Evolutionary conservation across 2,797 vertebrate genomes (phyloP).

Genomic region (Cynopterus sphinx): DNA sequence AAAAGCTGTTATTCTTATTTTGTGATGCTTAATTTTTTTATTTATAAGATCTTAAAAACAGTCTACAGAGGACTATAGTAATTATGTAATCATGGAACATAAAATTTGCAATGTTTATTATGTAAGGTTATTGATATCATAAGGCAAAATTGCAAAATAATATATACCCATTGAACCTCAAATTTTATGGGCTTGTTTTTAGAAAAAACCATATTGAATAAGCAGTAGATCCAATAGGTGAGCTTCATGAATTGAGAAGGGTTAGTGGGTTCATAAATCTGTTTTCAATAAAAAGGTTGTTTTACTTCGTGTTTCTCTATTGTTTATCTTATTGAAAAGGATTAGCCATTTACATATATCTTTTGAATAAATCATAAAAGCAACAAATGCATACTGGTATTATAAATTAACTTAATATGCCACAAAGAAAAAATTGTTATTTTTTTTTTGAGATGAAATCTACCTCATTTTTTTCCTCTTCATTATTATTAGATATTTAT

Average conservation of each 20-base stretch:
- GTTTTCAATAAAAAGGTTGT: conserved; percentile 34
- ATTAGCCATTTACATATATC: neutral
- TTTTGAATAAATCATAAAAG: conserved; percentile 53
- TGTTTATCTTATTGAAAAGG: neutral
- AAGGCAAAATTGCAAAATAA: neutral
- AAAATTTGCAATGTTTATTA: conserved; percentile 3
- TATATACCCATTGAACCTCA: neutral
- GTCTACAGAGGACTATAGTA: neutral
- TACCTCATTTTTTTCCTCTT: neutral
- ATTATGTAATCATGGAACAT: neutral
- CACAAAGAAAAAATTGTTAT: neutral
- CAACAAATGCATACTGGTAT: neutral
- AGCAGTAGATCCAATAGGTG: neutral
- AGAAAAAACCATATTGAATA: conserved; percentile 2
- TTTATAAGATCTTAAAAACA: neutral
- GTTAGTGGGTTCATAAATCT: neutral
- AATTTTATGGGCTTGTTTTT: neutral
- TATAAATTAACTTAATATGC: neutral
- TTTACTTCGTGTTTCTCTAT: neutral
- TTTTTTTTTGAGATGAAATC: neutral
- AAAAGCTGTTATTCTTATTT: neutral
- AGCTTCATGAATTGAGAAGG: neutral
- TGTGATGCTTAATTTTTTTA: neutral
- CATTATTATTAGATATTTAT: neutral
- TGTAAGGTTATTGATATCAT: neutral